Conservation (phyloP, 2,888 invertebrate genomes). For the Branchellion lobata region DNA sequence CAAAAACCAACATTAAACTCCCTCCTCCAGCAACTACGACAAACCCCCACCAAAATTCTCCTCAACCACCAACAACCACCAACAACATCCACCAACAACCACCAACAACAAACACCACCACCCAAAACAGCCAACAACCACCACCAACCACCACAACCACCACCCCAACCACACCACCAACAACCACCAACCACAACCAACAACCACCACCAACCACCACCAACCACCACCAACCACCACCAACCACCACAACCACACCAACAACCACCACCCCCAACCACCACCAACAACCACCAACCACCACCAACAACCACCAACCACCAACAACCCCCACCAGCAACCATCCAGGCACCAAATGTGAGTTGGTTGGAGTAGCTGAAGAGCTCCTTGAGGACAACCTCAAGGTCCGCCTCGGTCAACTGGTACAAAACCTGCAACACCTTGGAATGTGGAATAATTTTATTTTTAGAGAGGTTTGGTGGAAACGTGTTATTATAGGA, state of each 20-base stretch:
- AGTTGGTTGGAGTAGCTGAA: not conserved
- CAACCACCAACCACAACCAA: not conserved
- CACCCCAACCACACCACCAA: not conserved
- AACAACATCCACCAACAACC: too few species aligned
- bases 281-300: too few species aligned
- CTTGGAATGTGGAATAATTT: not conserved
- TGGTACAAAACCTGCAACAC: constrained; percentile 17
- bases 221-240: not conserved
- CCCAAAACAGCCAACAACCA: too few species aligned
- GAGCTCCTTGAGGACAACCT: not conserved
- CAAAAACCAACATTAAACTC: too few species aligned
- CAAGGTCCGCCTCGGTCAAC: not conserved
- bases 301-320: not conserved
- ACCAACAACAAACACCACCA: too few species aligned
- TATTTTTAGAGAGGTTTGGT: too few species aligned
- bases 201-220: not conserved
- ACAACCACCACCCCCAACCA: not conserved
- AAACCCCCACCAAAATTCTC: too few species aligned
- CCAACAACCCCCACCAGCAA: not conserved
- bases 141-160: too few species aligned
- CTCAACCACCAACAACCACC: too few species aligned
- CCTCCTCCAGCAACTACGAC: too few species aligned
- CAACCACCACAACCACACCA: not conserved
- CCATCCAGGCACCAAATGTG: not conserved
- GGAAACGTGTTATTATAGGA: too few species aligned